Evolutionary conservation across 2,797 vertebrate species (phyloP).

Genomic region (Myripristis jacobus): DNA sequence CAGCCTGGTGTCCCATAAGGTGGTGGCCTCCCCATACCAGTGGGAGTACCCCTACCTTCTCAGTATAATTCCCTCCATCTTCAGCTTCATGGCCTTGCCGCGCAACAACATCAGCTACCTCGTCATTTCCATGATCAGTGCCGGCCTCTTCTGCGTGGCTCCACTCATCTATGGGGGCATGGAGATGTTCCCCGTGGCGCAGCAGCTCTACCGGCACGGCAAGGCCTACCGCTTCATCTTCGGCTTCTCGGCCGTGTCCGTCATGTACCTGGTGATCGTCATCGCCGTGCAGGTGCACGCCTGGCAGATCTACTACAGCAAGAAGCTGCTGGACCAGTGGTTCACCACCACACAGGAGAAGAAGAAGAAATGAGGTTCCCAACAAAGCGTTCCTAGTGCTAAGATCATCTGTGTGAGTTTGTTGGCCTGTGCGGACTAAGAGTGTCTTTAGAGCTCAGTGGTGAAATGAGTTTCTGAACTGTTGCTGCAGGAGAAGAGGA

Average conservation of each 20-base stretch:
- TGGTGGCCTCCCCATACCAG: constrained; percentile 93
- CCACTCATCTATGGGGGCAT: constrained; percentile 96
- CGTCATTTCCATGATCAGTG: constrained; percentile 97
- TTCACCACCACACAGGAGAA: constrained; percentile 96
- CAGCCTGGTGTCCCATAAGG: constrained; percentile 90
- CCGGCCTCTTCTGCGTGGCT: constrained; percentile 93
- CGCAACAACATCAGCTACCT: constrained; percentile 98
- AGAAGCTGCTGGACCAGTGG: constrained; percentile 98
- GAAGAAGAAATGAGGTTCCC: constrained; percentile 98
- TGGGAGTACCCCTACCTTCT: constrained; percentile 98
- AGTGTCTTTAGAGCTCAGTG: neutral
- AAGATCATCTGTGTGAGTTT: constrained; percentile 1
- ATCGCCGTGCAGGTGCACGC: constrained; percentile 94
- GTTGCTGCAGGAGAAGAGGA: neutral
- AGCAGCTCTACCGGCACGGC: constrained; percentile 96
- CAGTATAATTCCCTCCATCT: constrained; percentile 90
- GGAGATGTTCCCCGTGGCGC: constrained; percentile 98
- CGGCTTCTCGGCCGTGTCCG: constrained; percentile 93
- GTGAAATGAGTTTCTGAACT: neutral
- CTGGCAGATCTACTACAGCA: constrained; percentile 98
- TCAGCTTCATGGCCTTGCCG: constrained; percentile 92
- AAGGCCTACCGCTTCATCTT: constrained; percentile 98
- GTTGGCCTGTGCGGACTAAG: neutral
- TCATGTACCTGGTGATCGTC: constrained; percentile 95
- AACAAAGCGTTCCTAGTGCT: neutral